These are phyloP conservation scores for Limenitis camilla DNA, from an alignment of 2,888 invertebrate species.

Conservation along the genomic window DNA sequence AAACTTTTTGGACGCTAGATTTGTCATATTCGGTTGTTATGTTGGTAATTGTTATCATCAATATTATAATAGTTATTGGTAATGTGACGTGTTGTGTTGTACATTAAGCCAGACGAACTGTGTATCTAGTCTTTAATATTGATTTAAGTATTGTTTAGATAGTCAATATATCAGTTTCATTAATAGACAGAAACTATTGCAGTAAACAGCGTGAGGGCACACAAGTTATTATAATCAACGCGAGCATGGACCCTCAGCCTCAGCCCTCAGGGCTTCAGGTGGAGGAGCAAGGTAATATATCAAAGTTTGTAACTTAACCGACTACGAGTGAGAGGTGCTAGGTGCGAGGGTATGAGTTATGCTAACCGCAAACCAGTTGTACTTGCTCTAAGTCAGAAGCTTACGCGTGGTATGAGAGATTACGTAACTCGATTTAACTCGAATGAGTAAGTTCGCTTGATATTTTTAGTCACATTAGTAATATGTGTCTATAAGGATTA, in stretches of 20 bases:
- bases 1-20: no score
- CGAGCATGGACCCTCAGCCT: conserved; percentile 27
- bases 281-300: conserved; percentile 53
- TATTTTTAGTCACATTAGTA: no score
- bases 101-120: no score
- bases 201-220: conserved; percentile 24
- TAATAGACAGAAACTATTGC: conserved; percentile 20
- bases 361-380: conserved; percentile 54
- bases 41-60: no score
- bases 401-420: conserved; percentile 10
- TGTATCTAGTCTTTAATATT: no score
- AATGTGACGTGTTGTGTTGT: no score
- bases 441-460: no score
- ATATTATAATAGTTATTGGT: no score
- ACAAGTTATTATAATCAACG: conserved; percentile 34
- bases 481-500: no score
- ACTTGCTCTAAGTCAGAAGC: conserved; percentile 20
- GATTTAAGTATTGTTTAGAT: background rate
- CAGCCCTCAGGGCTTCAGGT: conserved; percentile 38
- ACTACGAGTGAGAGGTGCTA: conserved; percentile 60
- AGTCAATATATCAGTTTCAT: conserved; percentile 17
- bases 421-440: no score
- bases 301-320: conserved; percentile 67
- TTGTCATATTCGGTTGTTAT: no score
- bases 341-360: conserved; percentile 66